Conservation (phyloP, 1,140 invertebrate genomes). For the Carcinoscorpius rotundicauda region DNA sequence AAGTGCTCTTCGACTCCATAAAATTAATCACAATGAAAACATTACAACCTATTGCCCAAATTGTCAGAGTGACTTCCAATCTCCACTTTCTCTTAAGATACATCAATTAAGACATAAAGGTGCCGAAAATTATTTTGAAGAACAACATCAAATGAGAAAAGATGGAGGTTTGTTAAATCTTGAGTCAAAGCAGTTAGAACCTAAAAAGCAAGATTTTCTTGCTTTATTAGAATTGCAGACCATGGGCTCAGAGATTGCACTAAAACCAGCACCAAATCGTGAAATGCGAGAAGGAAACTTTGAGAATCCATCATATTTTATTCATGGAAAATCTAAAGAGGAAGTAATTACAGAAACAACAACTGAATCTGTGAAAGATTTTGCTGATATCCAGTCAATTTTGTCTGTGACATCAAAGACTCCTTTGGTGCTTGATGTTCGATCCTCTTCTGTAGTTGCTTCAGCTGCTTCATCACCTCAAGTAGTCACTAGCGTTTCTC, state of each 20-base stretch:
- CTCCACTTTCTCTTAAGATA: slow-evolving; percentile 26
- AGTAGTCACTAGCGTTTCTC: background rate
- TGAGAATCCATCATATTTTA: slow-evolving; percentile 15
- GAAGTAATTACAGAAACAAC: background rate
- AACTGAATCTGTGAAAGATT: slow-evolving; percentile 30
- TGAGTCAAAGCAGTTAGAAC: too few relatives aligned
- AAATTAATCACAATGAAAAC: slow-evolving; percentile 7
- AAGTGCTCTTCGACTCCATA: slow-evolving; percentile 40
- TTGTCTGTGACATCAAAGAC: slow-evolving; percentile 55
- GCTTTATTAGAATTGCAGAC: slow-evolving; percentile 55
- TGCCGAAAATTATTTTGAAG: too few relatives aligned
- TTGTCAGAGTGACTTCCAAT: slow-evolving; percentile 32
- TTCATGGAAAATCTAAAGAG: slow-evolving; percentile 12
- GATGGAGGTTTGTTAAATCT: too few relatives aligned
- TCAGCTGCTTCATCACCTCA: slow-evolving; percentile 19
- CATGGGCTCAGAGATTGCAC: slow-evolving; percentile 12
- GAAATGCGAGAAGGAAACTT: slow-evolving; percentile 9
- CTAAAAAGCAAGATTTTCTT: slow-evolving; percentile 55
- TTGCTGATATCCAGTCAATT: slow-evolving; percentile 70
- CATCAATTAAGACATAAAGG: slow-evolving; percentile 30
- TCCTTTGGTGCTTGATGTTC: slow-evolving; percentile 36
- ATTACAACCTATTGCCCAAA: slow-evolving; percentile 13
- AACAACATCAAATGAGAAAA: too few relatives aligned
- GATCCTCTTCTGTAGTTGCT: slow-evolving; percentile 22
- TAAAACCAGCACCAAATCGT: background rate